Conservation (phyloP, 64 coral and sea anemone species). For the Montipora cactus region DNA sequence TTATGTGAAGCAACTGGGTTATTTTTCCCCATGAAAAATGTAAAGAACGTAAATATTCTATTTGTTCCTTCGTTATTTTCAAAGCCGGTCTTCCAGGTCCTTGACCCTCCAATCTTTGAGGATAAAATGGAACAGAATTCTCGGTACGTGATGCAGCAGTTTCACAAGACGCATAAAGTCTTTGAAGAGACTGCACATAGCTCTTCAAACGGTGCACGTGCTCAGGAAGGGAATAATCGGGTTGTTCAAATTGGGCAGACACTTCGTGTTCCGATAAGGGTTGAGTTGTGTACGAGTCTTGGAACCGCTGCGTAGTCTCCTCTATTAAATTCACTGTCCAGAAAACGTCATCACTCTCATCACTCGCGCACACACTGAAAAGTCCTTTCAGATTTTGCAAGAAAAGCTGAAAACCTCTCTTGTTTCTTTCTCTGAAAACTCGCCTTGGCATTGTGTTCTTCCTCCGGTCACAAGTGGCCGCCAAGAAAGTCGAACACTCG, state of each 20-base stretch:
- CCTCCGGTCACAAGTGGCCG: not conserved
- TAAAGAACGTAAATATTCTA: constrained; percentile 31
- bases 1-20: constrained; percentile 53
- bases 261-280: not conserved
- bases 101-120: no score
- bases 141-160: no score
- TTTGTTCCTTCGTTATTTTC: no score
- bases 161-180: no score
- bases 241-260: no score
- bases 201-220: no score
- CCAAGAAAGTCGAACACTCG: not conserved
- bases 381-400: constrained; percentile 15
- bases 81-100: no score
- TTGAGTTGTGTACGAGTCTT: not conserved
- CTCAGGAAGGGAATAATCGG: no score
- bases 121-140: no score
- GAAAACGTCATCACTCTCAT: constrained; percentile 22
- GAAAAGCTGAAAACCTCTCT: constrained; percentile 7
- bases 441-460: not conserved
- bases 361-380: not conserved
- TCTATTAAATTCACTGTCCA: constrained; percentile 2
- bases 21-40: not conserved
- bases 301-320: not conserved
- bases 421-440: constrained; percentile 22
- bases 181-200: no score